Evolutionary conservation across 2,797 vertebrate genomes (phyloP).

Genomic region (Lepilemur ruficaudatus): DNA sequence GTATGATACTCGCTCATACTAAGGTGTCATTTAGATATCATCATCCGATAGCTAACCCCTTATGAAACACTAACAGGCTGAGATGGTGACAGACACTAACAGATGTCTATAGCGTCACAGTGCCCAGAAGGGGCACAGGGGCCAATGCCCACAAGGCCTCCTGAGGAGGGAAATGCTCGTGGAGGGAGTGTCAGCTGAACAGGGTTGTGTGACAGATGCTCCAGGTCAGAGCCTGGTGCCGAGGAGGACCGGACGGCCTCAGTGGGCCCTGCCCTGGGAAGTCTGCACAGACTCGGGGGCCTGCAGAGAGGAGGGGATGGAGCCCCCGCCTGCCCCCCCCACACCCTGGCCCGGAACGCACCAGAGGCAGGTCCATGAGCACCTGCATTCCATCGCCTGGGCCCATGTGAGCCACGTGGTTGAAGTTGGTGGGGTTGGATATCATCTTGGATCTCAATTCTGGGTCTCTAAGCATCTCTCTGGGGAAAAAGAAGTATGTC

Average conservation of each 20-base stretch:
- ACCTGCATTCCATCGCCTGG: conserved; percentile 99
- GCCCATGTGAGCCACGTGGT: conserved; percentile 99
- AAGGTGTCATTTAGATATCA: background rate
- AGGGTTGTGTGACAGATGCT: fast-evolving
- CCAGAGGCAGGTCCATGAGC: conserved; percentile 98
- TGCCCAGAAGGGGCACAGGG: too few species aligned
- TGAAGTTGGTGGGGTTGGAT: conserved; percentile 98
- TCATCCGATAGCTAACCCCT: fast-evolving
- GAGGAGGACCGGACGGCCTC: background rate
- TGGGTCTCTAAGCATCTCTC: conserved; percentile 97
- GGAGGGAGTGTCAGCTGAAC: background rate
- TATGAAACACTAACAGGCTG: fast-evolving
- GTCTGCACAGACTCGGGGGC: background rate
- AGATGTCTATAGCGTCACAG: background rate
- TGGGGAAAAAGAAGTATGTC: conserved; percentile 61
- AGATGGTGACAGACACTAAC: background rate
- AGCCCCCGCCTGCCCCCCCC: background rate
- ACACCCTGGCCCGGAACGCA: conserved; percentile 78
- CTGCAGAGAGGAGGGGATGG: background rate
- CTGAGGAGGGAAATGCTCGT: background rate
- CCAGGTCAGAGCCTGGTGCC: background rate
- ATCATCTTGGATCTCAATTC: conserved; percentile 97
- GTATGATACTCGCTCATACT: fast-evolving
- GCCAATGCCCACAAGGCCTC: background rate
- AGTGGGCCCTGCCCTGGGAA: background rate